Evolutionary conservation across 1,140 invertebrate genomes (phyloP).

Genomic region (Zaprionus gabonicus): DNA sequence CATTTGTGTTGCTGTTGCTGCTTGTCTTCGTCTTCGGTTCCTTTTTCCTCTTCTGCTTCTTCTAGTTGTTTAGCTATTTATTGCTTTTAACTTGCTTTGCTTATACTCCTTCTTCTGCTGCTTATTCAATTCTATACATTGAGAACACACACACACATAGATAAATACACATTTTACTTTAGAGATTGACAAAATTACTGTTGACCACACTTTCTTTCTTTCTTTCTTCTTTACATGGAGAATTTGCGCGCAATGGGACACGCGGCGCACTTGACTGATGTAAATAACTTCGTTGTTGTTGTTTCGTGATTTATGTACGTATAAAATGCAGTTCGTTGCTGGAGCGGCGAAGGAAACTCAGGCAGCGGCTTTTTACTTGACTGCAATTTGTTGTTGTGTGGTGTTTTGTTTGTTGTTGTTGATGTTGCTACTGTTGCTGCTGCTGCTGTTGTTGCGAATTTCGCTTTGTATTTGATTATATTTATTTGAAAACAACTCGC

Average conservation of each 20-base stretch:
- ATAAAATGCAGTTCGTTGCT: slow-evolving; percentile 18
- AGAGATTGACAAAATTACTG: slow-evolving; percentile 46
- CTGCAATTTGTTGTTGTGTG: slow-evolving; percentile 47
- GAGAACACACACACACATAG: slow-evolving; percentile 55
- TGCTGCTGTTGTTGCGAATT: slow-evolving; percentile 22
- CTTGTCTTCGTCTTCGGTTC: slow-evolving; percentile 16
- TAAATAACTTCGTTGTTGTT: slow-evolving; percentile 38
- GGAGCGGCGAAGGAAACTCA: slow-evolving; percentile 2
- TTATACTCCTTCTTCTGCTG: slow-evolving; percentile 39
- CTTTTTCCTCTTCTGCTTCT: background rate
- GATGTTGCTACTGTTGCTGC: slow-evolving; percentile 11
- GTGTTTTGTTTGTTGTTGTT: slow-evolving; percentile 56
- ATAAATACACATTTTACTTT: slow-evolving; percentile 58
- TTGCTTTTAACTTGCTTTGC: slow-evolving; percentile 43
- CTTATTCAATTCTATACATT: slow-evolving; percentile 75
- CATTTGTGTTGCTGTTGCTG: slow-evolving; percentile 60
- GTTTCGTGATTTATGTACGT: slow-evolving; percentile 24
- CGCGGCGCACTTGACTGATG: slow-evolving; percentile 24
- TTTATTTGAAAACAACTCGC: slow-evolving; percentile 63
- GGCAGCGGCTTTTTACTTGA: slow-evolving; percentile 18
- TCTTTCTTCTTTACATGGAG: slow-evolving; percentile 33
- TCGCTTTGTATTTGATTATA: slow-evolving; percentile 52
- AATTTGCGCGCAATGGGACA: slow-evolving; percentile 50
- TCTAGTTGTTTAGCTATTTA: slow-evolving; percentile 41
- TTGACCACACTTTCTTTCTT: slow-evolving; percentile 61